Base-by-base conservation (phyloP, 1,140 invertebrate genomes). In the Apocrypta bakeri region DNA sequence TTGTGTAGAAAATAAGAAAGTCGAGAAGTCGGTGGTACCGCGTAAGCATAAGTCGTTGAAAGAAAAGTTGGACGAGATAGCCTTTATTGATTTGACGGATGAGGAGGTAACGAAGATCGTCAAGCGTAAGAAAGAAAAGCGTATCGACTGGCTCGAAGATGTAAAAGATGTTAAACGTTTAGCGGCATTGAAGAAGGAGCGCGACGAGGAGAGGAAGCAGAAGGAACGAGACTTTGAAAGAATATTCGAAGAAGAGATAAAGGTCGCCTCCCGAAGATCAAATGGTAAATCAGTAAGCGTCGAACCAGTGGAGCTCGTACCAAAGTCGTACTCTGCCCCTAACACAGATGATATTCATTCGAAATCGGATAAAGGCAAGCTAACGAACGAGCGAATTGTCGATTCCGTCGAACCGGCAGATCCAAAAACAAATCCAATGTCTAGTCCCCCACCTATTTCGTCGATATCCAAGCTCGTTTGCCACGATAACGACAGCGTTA, bases 81-180 rank as follows among this genome's bases (percentile, higher is more conserved):
- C 90, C 68, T 77, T 90, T 25, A 90, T 91, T 8, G 90, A 91
- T 87, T 85, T 91, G 74, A 91, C 90, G 29, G 86, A 80, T 31
- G 90, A 90, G 24, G 61, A 79, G 37, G 71, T 83, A 48, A 79
- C 82, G 69, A 83, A 83, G 63, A 68, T 83, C 27, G 40, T 83
- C 25, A 83, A 79, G 61, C 69, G 66, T 29, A 71, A 77, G n/a
- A 77, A 77, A 24, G 69, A n/a, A 6, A 42, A 25, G 68, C 72
- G 33, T 42, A 64, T 88, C 1, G 61, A 74, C 1, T 90, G 90
- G 90, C 79, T 90, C 0, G 85, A 89, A 75, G 86, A 90, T 61
- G 86, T 74, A 0, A 68, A 76, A 48, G 71, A 76, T 12, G 48
- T 6, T 7, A 56, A n/a, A 21, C 48, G 21, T n/a, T 21, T 56